Evolutionary conservation across 1,140 invertebrate genomes (phyloP), one percentile per base, ranked within the genome.

Genomic region (Papilio machaon): DNA sequence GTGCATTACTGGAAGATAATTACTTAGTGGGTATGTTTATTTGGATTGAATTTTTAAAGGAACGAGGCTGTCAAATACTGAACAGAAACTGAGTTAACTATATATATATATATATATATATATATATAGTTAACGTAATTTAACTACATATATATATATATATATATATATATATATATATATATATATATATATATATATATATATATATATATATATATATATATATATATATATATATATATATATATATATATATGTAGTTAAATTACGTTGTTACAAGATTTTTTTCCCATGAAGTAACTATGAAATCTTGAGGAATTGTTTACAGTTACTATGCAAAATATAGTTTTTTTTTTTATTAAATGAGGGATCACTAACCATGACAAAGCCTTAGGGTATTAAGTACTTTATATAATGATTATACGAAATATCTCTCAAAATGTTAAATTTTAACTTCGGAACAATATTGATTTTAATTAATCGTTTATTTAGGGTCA

Each of bases 321-420:
- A 67, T 30, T 67, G 13, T 15, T 10, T 60, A 19, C 58, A 23
- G n/a, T 60, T 60, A 23, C n/a, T 4, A 19, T 19, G 19, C 0
- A 64, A 64, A 23, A 64, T 19, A 35, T 19, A 30, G 79, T 73
- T 58, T 75, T 52, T 80, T 75, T 79, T 54, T 76, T 82, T 80
- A 80, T 54, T 81, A 73, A 86, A 90, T 89, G 86, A 89, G 92
- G 92, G 92, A 93, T 90, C 91, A 92, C 84, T 88, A 82, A 89
- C 82, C 76, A 88, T 87, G 88, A 88, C 88, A 91, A 89, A 88
- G 91, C 88, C 84, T 83, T 93, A 93, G 86, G 85, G 87, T 82
- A 82, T 90, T 91, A 91, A 90, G 88, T 90, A 88, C 88, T 88
- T 88, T 91, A 90, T 64, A 89, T 91, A 90, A 89, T 82, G 84